phyloP scores from a whole-genome alignment of 2,888 invertebrate genomes.

The Callyntrura sp. region DNA sequence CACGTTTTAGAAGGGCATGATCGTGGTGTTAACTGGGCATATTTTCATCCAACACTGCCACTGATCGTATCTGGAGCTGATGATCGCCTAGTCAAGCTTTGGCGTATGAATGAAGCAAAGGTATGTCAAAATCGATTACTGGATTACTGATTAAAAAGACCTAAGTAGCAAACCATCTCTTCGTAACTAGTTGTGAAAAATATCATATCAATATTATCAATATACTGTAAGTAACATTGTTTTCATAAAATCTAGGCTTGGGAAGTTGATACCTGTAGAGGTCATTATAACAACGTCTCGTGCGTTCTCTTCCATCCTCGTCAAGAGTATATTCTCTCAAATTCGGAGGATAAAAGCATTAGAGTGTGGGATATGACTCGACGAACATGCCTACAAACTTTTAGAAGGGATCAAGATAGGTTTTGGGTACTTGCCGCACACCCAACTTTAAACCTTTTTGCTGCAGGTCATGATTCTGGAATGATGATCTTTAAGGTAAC shows the following conservation, averaged over 20 bases:
- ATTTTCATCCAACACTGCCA: conserved; percentile 97
- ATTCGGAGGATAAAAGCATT: conserved; percentile 99
- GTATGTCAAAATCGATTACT: too few relatives aligned
- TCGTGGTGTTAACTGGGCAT: conserved; percentile 99
- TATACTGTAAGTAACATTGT: too few relatives aligned
- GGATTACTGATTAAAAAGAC: too few relatives aligned
- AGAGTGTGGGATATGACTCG: conserved; percentile 99
- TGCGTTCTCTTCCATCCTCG: conserved; percentile 98
- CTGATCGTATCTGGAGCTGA: conserved; percentile 99
- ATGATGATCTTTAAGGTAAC: conserved; percentile 93
- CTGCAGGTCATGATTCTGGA: conserved; percentile 99
- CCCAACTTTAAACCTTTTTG: conserved; percentile 97
- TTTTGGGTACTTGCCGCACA: conserved; percentile 99
- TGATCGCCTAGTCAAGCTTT: conserved; percentile 98
- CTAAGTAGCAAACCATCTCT: too few relatives aligned
- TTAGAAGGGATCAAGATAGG: conserved; percentile 97
- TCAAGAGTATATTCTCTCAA: conserved; percentile 98
- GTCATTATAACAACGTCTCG: conserved; percentile 99
- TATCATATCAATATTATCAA: too few relatives aligned
- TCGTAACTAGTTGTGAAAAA: too few relatives aligned
- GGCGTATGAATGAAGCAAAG: conserved; percentile 99
- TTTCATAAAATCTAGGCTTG: conserved; percentile 90
- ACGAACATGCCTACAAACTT: conserved; percentile 95
- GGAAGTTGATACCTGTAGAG: conserved; percentile 99
- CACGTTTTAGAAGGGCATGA: conserved; percentile 97